Base-by-base conservation (phyloP, 2,888 invertebrate genomes). In the Drosophila mulleri region DNA sequence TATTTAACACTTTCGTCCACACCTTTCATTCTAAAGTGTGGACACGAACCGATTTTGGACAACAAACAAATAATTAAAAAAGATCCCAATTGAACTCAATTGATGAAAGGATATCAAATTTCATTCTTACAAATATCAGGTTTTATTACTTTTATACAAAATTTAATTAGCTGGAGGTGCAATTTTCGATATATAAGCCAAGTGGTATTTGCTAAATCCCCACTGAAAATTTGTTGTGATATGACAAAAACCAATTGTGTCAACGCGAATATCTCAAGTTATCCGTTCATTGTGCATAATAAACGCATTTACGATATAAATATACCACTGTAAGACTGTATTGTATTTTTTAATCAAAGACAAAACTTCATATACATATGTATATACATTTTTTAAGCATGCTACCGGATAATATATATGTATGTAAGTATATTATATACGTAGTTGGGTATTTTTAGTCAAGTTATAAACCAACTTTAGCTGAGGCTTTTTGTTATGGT, bases 101-200 rank as follows among this genome's bases (percentile, higher is more conserved):
- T 26, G 14, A 23, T 23, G 45, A 23, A 3, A 6, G 6, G 3
- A 7, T 11, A 32, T 18, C 7, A 12, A 5, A 5, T 18, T 29
- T 29, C 11, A 6, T 18, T 18, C 29, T 29, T 11, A 32, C 6
- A 48, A 11, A 32, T 29, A 50, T 32, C 32, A 18, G 18, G n/a
- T 18, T 32, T 50, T 32, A 29, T 32, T 18, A 50, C 7, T 50
- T 50, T 50, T 32, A 29, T 48, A 48, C n/a, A 11, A n/a, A n/a
- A n/a, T 48, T 26, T 11, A 12, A 44, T 20, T 12, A 1, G 12
- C 44, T n/a, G 29, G 8, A n/a, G 29, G 5, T n/a, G 12, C n/a
- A 18, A 12, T 50, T 50, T 18, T 6, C 48, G 32, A 32, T 32
- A 18, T 50, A 18, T 3, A 18, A 2, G 6, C 48, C n/a, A n/a